Evolutionary conservation across 2,888 invertebrate species (phyloP), one percentile per base, ranked within the genome.

Genomic region (Lutraria lutraria): DNA sequence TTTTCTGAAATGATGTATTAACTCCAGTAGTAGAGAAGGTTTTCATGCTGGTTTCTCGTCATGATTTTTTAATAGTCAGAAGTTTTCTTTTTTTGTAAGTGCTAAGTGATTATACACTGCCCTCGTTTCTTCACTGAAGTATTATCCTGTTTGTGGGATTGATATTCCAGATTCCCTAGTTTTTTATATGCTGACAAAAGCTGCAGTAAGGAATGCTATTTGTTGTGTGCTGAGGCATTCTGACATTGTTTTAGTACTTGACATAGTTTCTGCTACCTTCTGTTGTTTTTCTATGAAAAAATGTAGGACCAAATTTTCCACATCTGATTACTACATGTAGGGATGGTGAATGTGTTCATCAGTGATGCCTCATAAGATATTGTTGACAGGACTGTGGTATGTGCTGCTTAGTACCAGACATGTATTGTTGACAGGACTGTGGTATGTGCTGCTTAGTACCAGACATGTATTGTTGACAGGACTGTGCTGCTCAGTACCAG

Each of bases 31-130:
- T 76, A 31, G 19, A 34, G 25, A 31, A 76, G 34, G 34, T 19
- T 34, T 34, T 76, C 76, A 76, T 76, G 76, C 76, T 76, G 76
- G 13, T 34, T 76, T 76, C 76, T 31, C 76, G 16, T 76, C 34
- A 76, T 31, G 34, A 16, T 31, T 76, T 76, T 29, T 15, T 31
- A 76, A 63, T n/a, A 56, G 15, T 56, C 16, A 56, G 56, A 56
- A 2, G 63, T 25, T n/a, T 21, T 8, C 19, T 60, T 8, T 21
- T 60, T n/a, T n/a, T n/a, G n/a, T n/a, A n/a, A 6, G n/a, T 68
- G 6, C 63, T 68, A 25, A 25, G 63, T 60, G 60, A 60, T 60
- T 19, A 60, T 60, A 21, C 60, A 60, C 60, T 60, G 21, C n/a
- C 2, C 19, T 6, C 4, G 60, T 60, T 60, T 60, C 60, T 60